phyloP scores from a whole-genome alignment of 1,140 invertebrate species.

The Drosophila littoralis region DNA sequence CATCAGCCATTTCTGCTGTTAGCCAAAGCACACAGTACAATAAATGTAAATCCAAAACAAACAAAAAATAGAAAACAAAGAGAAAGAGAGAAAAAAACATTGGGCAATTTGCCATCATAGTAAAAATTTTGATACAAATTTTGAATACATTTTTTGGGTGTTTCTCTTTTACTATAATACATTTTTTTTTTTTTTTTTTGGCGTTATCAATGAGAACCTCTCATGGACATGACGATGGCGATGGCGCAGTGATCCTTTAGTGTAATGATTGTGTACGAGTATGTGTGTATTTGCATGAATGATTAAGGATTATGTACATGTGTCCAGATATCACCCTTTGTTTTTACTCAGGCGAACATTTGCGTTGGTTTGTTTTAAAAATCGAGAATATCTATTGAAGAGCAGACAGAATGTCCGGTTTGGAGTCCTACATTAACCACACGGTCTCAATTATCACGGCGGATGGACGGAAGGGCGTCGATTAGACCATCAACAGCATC shows the following conservation, averaged over 20 bases:
- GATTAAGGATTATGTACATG: conserved; percentile 20
- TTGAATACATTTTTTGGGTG: conserved; percentile 51
- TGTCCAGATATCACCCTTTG: too few relatives aligned
- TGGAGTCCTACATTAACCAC: conserved; percentile 95
- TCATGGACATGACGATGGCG: conserved; percentile 36
- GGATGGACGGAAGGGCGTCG: conserved; percentile 95
- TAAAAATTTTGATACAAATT: conserved; percentile 62
- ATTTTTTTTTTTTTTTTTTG: conserved; percentile 36
- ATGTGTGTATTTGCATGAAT: conserved; percentile 17
- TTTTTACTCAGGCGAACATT: conserved; percentile 18
- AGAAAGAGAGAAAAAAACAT: conserved; percentile 59
- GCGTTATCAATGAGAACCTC: conserved; percentile 41
- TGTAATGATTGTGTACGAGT: conserved; percentile 11
- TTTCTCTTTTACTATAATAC: not conserved
- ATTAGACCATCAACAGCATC: conserved; percentile 99
- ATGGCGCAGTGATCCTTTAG: conserved; percentile 32
- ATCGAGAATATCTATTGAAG: not conserved
- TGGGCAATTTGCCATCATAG: conserved; percentile 51
- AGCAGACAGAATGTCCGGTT: conserved; percentile 88
- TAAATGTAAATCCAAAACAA: conserved; percentile 51
- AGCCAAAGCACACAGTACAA: conserved; percentile 35
- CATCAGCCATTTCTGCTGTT: conserved; percentile 58
- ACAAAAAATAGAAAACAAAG: conserved; percentile 50
- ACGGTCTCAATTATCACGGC: conserved; percentile 97
- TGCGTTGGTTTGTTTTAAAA: conserved; percentile 22